phyloP scores from a whole-genome alignment of 1,140 invertebrate genomes.

The Forficula auricularia region DNA sequence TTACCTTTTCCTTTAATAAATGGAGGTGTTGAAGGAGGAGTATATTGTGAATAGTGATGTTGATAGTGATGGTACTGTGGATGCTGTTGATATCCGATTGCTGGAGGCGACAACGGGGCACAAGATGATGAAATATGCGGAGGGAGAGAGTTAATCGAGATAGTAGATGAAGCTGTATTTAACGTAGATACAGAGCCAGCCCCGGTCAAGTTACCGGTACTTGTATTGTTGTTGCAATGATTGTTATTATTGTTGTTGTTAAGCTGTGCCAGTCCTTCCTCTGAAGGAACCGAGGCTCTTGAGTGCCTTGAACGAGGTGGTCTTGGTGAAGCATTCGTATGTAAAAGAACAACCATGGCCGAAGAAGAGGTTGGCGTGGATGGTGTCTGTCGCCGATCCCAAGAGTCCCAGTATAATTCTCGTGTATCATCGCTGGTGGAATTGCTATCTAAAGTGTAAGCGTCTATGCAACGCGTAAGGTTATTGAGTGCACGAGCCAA shows the following conservation, averaged over 20 bases:
- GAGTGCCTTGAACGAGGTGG: conserved; percentile 29
- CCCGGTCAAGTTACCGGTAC: not conserved
- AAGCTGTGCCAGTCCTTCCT: conserved; percentile 35
- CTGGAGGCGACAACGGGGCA: too few relatives aligned
- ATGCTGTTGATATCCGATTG: conserved; percentile 7
- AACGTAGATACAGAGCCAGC: conserved; percentile 13
- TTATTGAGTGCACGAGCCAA: conserved; percentile 67
- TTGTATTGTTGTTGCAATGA: conserved; percentile 22
- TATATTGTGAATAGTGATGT: conserved; percentile 24
- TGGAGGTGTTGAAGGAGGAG: conserved; percentile 32
- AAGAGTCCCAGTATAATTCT: conserved; percentile 78
- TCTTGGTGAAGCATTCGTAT: conserved; percentile 36
- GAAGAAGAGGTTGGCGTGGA: not conserved
- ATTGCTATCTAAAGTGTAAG: conserved; percentile 20
- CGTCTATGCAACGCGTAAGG: conserved; percentile 44
- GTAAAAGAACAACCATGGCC: not conserved
- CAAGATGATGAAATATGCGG: not conserved
- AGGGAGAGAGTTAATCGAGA: conserved; percentile 14
- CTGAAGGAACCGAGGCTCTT: conserved; percentile 38
- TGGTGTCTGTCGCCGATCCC: conserved; percentile 46
- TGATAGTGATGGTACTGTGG: conserved; percentile 12
- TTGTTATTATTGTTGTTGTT: conserved; percentile 26
- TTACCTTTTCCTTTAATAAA: conserved; percentile 27
- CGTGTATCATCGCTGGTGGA: too few relatives aligned
- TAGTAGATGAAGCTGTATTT: conserved; percentile 16